Conservation (phyloP, 2,797 vertebrate species). For the Lutjanus argentimaculatus region DNA sequence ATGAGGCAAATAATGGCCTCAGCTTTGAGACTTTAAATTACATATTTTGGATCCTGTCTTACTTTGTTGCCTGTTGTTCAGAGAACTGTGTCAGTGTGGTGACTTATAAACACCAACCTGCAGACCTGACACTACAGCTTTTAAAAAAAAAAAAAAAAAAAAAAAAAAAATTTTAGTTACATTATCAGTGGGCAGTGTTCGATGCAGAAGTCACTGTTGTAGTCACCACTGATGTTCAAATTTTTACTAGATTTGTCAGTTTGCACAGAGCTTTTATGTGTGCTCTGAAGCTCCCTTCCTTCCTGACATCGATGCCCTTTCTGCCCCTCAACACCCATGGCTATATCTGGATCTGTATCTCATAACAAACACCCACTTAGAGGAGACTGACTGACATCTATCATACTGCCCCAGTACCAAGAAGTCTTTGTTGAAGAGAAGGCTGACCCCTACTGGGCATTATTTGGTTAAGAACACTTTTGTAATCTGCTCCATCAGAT, state of each 20-base stretch:
- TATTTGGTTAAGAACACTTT: conserved; percentile 12
- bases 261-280: background rate
- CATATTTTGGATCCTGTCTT: background rate
- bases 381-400: conserved; percentile 21
- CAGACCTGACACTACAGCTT: background rate
- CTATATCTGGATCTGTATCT: conserved; percentile 11
- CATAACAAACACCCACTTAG: conserved; percentile 32
- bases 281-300: background rate
- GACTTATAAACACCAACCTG: background rate
- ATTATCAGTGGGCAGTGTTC: background rate
- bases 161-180: too few relatives aligned
- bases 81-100: background rate
- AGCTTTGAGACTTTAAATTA: background rate
- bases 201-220: background rate
- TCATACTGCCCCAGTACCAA: background rate
- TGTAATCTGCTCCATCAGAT: background rate
- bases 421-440: conserved; percentile 57
- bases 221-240: background rate
- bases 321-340: background rate
- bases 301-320: conserved; percentile 52
- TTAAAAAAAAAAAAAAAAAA: too few relatives aligned
- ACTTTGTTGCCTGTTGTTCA: background rate
- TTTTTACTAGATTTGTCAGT: background rate
- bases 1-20: background rate
- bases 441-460: conserved; percentile 76